phyloP scores from a whole-genome alignment of 2,113 vertebrate genomes.

The Melanerpes formicivorus region DNA sequence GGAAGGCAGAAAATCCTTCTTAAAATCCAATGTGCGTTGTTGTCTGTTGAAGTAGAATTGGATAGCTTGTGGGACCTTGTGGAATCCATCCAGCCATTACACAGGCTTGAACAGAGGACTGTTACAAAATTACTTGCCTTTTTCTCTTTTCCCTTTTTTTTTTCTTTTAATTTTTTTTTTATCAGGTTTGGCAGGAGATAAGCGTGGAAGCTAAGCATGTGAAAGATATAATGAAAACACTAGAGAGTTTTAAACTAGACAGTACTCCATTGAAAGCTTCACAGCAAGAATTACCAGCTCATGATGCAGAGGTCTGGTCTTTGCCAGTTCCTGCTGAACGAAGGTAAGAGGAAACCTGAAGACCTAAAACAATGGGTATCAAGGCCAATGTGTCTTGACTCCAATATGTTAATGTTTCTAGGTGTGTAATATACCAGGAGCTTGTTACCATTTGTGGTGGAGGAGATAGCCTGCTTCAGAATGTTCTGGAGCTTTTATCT shows the following conservation, averaged over 20 bases:
- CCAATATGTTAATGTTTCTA: background rate
- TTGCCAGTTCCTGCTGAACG: conserved; percentile 88
- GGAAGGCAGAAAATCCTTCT: background rate
- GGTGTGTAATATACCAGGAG: background rate
- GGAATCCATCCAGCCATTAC: background rate
- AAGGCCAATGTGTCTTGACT: background rate
- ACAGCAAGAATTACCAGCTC: conserved; percentile 80
- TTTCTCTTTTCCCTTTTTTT: background rate
- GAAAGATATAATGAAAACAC: conserved; percentile 92
- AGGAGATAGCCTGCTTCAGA: background rate
- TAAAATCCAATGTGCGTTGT: background rate
- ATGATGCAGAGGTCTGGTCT: conserved; percentile 87
- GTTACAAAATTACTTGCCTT: background rate
- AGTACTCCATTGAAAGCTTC: conserved; percentile 84
- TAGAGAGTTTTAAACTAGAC: conserved; percentile 91
- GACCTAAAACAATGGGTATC: background rate
- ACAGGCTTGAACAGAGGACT: background rate
- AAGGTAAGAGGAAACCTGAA: conserved; percentile 79
- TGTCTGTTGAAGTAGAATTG: background rate
- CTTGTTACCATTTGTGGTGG: background rate
- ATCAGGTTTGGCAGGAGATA: conserved; percentile 94
- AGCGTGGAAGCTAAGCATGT: conserved; percentile 91
- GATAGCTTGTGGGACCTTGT: background rate
- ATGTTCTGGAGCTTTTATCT: background rate
- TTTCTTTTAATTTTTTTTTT: background rate